Evolutionary conservation across 2,797 vertebrate species (phyloP).

Genomic region (Mormyrops boulengeri): DNA sequence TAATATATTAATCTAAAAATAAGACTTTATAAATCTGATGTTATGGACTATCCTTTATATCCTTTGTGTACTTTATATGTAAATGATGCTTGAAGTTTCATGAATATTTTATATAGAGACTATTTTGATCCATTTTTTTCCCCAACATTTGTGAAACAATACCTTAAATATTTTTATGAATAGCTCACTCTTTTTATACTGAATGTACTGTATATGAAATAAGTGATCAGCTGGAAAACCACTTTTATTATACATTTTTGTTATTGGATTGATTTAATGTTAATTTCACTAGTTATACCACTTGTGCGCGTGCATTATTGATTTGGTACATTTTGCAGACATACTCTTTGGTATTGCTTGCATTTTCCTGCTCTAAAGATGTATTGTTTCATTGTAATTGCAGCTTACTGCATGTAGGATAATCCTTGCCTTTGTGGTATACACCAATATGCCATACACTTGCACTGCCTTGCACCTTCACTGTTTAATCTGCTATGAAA

Average conservation of each 20-base stretch:
- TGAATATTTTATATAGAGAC: conserved; percentile 36
- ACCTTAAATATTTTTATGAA: conserved; percentile 16
- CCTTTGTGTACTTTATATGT: conserved; percentile 31
- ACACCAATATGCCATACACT: background rate
- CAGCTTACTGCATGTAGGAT: background rate
- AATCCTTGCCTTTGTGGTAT: background rate
- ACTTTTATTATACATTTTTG: background rate
- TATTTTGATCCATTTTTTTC: conserved; percentile 12
- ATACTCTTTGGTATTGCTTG: background rate
- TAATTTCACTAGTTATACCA: background rate
- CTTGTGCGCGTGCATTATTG: background rate
- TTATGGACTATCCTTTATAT: background rate
- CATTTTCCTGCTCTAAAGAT: background rate
- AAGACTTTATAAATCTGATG: conserved; percentile 18
- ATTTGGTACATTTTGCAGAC: background rate
- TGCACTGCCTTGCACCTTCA: background rate
- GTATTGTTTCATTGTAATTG: background rate
- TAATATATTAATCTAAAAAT: conserved; percentile 35
- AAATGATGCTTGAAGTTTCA: conserved; percentile 37
- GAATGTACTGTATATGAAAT: conserved; percentile 42
- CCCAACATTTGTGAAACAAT: conserved; percentile 7
- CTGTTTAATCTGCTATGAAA: background rate
- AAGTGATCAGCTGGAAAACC: background rate
- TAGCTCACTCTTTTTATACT: conserved; percentile 44
- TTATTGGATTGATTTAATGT: background rate